Percentiles rank a stretch among this genome's conserved stretches.
Evolutionary conservation across 2,888 invertebrate genomes (phyloP).

Genomic region (Diaperis boleti): DNA sequence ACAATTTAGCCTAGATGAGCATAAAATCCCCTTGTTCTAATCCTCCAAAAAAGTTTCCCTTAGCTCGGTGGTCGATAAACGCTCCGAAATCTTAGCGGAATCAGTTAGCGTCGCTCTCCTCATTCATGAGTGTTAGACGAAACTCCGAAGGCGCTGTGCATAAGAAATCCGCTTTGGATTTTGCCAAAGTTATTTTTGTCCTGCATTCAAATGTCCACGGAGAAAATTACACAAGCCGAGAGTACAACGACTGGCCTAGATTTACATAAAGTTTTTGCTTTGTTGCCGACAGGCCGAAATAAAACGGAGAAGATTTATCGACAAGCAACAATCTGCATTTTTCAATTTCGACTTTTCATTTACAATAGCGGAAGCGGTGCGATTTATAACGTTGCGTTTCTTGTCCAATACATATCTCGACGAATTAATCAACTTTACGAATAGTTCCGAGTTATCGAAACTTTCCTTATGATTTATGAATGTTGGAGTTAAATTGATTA

Average conservation of each 20-base stretch:
- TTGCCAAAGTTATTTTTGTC: constrained; percentile 48
- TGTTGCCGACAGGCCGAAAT: constrained; percentile 12
- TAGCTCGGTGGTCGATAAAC: too few species aligned
- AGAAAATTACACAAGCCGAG: constrained; percentile 46
- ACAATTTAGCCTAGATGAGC: too few species aligned
- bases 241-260: constrained; percentile 39
- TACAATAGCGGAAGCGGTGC: constrained; percentile 7
- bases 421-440: constrained; percentile 24
- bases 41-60: too few species aligned
- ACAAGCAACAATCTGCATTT: constrained; percentile 9
- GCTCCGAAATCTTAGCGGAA: too few species aligned
- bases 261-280: constrained; percentile 38
- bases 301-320: constrained; percentile 1
- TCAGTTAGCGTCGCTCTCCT: too few species aligned
- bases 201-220: constrained; percentile 42
- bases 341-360: constrained; percentile 25
- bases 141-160: not conserved
- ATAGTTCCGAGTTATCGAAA: constrained; percentile 31
- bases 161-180: constrained; percentile 36
- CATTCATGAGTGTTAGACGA: too few species aligned
- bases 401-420: constrained; percentile 16
- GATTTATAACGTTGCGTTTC: constrained; percentile 22
- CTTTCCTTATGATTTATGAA: constrained; percentile 31
- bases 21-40: too few species aligned
- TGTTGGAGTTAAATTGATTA: constrained; percentile 19